Evolutionary conservation across 1,140 invertebrate species (phyloP), one percentile per base, ranked within the genome.

Genomic region (Heliconius eleuchia): DNA sequence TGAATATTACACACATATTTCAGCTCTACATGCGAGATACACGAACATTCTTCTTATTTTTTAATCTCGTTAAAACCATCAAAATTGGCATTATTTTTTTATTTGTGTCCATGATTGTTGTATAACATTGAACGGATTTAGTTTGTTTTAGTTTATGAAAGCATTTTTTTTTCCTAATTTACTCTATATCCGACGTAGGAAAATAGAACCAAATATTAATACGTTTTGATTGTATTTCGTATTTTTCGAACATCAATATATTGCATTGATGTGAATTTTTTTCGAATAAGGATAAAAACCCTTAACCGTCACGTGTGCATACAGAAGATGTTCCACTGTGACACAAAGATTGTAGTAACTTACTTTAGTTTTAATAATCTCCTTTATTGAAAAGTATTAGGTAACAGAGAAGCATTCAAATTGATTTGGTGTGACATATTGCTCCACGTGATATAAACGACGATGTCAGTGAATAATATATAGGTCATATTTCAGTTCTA

Each of bases 1-100:
- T 94, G 94, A 95, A 95, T 95, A 95, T 94, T 94, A 94, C 94
- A 95, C 86, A 87, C 88, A 94, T 94, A 94, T 94, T 94, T 94
- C 92, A 83, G 82, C 71, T 78, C 77, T 81, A 74, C 77, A 78
- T 50, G 73, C 77, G 34, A 79, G 79, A 80, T 80, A 77, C 77
- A 77, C 30, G 34, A 72, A 72, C 71, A 39, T 72, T 42, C 34
- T 39, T 72, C 71, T 72, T 72, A 39, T 19, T 72, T 72, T 72
- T 72, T n/a, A 66, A 72, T 72, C 11, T 72, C 71, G 23, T 16
- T 46, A 16, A 46, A 46, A 46, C 42, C 13, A 16, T 72, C 71
- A 72, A 72, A 72, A 39, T 72, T 72, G 6, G 71, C 37, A 42
- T 72, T 42, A 72, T 72, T 39, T n/a, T 9, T 23, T 72, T 42